phyloP scores from a whole-genome alignment of 1,140 invertebrate species.

The Aporrectodea caliginosa region DNA sequence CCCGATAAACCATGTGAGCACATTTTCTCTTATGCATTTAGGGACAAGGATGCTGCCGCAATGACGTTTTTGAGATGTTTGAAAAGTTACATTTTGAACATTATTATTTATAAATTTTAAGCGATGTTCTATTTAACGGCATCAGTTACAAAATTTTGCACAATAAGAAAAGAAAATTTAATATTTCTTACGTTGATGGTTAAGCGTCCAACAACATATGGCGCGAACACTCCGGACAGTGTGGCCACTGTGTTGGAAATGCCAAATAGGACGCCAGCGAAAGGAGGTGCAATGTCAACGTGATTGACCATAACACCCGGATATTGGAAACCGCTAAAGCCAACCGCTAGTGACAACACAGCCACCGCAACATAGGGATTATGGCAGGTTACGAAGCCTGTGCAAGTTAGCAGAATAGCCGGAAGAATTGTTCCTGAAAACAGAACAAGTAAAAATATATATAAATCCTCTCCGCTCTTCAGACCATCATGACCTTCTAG shows the following conservation, averaged over 20 bases:
- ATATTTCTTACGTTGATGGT: slow-evolving; percentile 57
- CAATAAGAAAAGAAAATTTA: neutral
- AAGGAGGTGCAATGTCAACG: slow-evolving; percentile 68
- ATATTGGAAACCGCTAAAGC: slow-evolving; percentile 68
- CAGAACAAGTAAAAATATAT: no score
- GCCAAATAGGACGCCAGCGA: slow-evolving; percentile 74
- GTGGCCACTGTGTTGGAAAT: slow-evolving; percentile 81
- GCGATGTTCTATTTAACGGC: neutral
- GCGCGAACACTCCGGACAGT: slow-evolving; percentile 78
- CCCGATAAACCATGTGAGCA: no score
- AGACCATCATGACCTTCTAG: no score
- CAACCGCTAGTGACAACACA: slow-evolving; percentile 74
- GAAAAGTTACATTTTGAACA: no score
- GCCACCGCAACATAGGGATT: slow-evolving; percentile 59
- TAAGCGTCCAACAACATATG: slow-evolving; percentile 71
- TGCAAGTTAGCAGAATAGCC: no score
- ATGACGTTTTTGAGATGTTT: no score
- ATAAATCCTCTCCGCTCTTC: no score
- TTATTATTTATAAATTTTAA: neutral
- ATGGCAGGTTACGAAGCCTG: slow-evolving; percentile 20
- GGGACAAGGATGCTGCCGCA: no score
- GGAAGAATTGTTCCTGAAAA: no score
- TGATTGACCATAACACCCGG: slow-evolving; percentile 79
- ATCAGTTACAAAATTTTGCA: neutral
- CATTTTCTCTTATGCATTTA: no score